Evolutionary conservation across 2,797 vertebrate genomes (phyloP).

Genomic region (Lacerta bilineata): DNA sequence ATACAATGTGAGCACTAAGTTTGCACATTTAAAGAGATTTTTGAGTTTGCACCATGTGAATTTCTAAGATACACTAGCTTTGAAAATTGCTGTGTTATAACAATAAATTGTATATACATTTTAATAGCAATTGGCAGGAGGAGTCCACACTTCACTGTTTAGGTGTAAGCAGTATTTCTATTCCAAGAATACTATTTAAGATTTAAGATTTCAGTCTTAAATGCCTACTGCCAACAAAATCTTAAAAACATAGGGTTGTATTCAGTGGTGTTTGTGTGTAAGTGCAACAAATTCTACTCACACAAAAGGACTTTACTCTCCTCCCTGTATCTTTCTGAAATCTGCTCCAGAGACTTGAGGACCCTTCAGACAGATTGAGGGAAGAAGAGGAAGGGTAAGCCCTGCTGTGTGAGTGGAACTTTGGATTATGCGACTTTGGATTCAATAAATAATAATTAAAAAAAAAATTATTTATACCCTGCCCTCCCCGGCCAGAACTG

Average conservation of each 20-base stretch:
- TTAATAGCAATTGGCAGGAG: background rate
- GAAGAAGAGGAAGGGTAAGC: no score
- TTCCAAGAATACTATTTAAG: background rate
- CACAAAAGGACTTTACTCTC: no score
- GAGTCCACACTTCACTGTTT: background rate
- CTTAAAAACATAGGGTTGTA: background rate
- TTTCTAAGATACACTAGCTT: constrained; percentile 8
- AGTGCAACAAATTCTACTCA: no score
- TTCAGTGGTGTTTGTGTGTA: background rate
- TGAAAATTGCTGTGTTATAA: constrained; percentile 1
- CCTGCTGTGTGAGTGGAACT: no score
- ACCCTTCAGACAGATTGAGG: no score
- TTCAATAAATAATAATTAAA: no score
- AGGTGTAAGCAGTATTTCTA: background rate
- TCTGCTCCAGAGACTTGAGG: no score
- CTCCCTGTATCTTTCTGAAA: no score
- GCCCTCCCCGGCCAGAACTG: no score
- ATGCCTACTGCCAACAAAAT: background rate
- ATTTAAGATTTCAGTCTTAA: background rate
- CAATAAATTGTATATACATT: background rate
- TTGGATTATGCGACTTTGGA: no score
- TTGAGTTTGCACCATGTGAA: constrained; percentile 12
- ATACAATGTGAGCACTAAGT: background rate
- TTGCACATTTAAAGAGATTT: background rate
- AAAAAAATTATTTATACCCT: no score